phyloP scores from a whole-genome alignment of 1,140 invertebrate genomes.

The Heliconius hewitsoni region DNA sequence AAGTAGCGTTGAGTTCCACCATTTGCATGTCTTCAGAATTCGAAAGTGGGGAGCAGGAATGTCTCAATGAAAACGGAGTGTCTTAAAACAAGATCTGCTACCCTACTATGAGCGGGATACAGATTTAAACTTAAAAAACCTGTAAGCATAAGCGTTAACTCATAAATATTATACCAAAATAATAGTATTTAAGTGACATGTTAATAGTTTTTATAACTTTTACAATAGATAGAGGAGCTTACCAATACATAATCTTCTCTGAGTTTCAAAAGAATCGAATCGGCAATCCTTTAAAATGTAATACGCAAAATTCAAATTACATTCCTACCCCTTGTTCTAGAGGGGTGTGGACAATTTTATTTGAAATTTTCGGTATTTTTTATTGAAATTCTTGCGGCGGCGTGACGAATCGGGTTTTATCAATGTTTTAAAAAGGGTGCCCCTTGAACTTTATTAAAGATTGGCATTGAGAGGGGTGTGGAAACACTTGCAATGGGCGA shows the following conservation, averaged over 20 bases:
- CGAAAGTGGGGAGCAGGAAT: too few species aligned
- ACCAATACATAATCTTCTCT: too few species aligned
- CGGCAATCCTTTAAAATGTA: not conserved
- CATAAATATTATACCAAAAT: too few species aligned
- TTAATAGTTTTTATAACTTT: too few species aligned
- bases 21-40: too few species aligned
- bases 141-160: too few species aligned
- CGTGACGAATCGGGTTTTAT: conserved; percentile 43
- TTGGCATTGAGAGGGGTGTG: not conserved
- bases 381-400: conserved; percentile 41
- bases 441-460: conserved; percentile 6
- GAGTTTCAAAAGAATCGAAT: not conserved
- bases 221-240: too few species aligned
- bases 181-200: too few species aligned
- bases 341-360: conserved; percentile 30
- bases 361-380: conserved; percentile 36
- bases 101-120: not conserved
- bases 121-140: not conserved
- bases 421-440: conserved; percentile 35
- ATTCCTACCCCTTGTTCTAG: conserved; percentile 29
- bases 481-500: not conserved
- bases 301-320: not conserved
- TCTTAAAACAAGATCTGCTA: not conserved
- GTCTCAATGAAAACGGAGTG: too few species aligned
- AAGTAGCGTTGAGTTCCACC: too few species aligned